These are phyloP conservation scores for Bubo scandiacus DNA, from an alignment of 2,113 vertebrate species.

Conservation along the genomic window DNA sequence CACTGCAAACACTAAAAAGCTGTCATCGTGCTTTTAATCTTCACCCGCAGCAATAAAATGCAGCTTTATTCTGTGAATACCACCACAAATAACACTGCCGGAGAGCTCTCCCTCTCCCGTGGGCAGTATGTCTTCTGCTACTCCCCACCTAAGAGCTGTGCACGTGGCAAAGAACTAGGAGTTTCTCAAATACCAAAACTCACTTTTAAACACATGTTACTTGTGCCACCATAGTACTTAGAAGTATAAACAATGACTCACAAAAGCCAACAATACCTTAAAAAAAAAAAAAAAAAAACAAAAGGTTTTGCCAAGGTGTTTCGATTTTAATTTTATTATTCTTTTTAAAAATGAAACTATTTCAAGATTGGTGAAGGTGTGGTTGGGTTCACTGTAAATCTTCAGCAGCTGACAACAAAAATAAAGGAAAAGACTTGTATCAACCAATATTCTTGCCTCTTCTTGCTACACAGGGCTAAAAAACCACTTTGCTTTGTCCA, in stretches of 20 bases:
- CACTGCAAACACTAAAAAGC: neutral
- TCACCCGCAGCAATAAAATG: neutral
- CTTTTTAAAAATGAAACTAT: neutral
- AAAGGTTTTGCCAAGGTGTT: neutral
- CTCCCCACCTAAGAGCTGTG: neutral
- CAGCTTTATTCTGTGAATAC: neutral
- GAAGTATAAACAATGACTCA: neutral
- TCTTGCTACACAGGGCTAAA: neutral
- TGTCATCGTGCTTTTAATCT: neutral
- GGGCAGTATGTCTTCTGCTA: neutral
- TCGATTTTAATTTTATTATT: neutral
- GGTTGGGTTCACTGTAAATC: neutral
- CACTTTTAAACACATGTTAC: neutral
- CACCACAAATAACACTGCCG: neutral
- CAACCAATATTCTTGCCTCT: neutral
- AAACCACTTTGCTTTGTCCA: constrained; percentile 16
- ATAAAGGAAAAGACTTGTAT: neutral
- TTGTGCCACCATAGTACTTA: neutral
- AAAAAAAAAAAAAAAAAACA: neutral
- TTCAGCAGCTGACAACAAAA: neutral
- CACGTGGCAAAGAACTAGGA: neutral
- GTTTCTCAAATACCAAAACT: neutral
- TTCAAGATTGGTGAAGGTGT: neutral
- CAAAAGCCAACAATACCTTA: neutral
- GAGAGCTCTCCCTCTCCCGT: neutral